A percentile compares a stretch with the other conserved stretches of the same genome.
Conservation (phyloP, 2,888 invertebrate genomes). For the Nineta flava region DNA sequence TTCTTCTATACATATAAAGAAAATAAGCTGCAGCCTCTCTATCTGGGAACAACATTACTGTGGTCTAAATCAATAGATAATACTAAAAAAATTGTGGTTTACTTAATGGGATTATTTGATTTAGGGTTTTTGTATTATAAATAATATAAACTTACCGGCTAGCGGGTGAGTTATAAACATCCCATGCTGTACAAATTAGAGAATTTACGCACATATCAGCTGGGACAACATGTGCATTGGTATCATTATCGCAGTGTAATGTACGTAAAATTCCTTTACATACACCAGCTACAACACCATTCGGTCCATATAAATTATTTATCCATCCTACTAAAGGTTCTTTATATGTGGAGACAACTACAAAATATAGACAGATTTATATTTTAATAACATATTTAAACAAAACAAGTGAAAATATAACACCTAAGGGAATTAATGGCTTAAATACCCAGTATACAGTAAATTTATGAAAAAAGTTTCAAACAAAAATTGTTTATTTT, state of each 20-base stretch:
- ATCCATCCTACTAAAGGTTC: conserved; percentile 57
- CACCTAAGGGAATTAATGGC: too few species aligned
- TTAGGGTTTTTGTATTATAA: too few species aligned
- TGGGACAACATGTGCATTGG: conserved; percentile 58
- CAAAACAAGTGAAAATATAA: too few species aligned
- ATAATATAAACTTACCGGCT: conserved; percentile 21
- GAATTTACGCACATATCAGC: conserved; percentile 60
- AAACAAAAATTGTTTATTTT: too few species aligned
- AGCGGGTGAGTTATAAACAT: conserved; percentile 27
- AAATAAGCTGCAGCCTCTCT: too few species aligned
- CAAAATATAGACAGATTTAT: conserved; percentile 19
- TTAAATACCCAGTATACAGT: too few species aligned
- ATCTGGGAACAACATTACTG: too few species aligned
- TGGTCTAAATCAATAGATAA: neutral
- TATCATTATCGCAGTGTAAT: conserved; percentile 38
- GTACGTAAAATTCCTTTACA: conserved; percentile 52
- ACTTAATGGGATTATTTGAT: too few species aligned
- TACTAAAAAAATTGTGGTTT: too few species aligned
- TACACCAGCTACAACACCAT: conserved; percentile 41
- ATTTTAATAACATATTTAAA: neutral
- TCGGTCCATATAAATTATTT: conserved; percentile 65
- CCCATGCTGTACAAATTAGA: conserved; percentile 48
- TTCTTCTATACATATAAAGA: too few species aligned
- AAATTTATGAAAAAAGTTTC: too few species aligned
- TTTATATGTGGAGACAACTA: conserved; percentile 40